phyloP scores from a whole-genome alignment of 2,113 vertebrate species.

The Chaenocephalus aceratus region DNA sequence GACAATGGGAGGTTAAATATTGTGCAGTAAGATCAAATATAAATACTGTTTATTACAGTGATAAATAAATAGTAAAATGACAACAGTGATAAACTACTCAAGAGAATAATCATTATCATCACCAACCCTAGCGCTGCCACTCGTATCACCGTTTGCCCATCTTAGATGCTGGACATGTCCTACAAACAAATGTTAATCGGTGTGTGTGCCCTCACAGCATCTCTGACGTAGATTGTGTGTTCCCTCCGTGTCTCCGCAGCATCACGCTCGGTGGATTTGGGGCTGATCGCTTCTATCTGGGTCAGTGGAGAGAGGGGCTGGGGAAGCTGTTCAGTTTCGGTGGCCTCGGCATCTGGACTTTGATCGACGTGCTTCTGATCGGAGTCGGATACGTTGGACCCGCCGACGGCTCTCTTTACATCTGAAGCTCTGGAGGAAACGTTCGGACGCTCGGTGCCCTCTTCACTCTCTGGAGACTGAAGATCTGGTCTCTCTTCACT shows the following conservation, averaged over 20 bases:
- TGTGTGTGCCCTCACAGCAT: neutral
- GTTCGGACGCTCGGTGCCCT: slow-evolving; percentile 26
- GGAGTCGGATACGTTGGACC: slow-evolving; percentile 97
- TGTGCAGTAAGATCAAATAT: too few relatives aligned
- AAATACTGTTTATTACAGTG: too few relatives aligned
- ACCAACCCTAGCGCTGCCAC: too few relatives aligned
- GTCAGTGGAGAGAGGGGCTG: slow-evolving; percentile 97
- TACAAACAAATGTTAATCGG: neutral
- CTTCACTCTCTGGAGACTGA: slow-evolving; percentile 29
- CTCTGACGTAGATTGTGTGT: neutral
- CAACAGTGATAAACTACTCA: too few relatives aligned
- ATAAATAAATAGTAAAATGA: too few relatives aligned
- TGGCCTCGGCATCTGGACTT: slow-evolving; percentile 97
- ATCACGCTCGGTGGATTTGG: slow-evolving; percentile 97
- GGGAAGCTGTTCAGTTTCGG: slow-evolving; percentile 99
- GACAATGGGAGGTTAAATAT: too few relatives aligned
- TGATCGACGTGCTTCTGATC: slow-evolving; percentile 96
- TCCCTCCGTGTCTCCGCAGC: slow-evolving; percentile 73
- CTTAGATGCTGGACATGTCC: neutral
- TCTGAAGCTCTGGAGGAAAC: slow-evolving; percentile 79
- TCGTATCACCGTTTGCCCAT: neutral
- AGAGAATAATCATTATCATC: too few relatives aligned
- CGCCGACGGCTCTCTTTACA: slow-evolving; percentile 97
- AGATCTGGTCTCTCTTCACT: slow-evolving; percentile 21
- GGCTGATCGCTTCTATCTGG: slow-evolving; percentile 97